Conservation (phyloP, 2,113 vertebrate species). For the Danionella cerebrum region DNA sequence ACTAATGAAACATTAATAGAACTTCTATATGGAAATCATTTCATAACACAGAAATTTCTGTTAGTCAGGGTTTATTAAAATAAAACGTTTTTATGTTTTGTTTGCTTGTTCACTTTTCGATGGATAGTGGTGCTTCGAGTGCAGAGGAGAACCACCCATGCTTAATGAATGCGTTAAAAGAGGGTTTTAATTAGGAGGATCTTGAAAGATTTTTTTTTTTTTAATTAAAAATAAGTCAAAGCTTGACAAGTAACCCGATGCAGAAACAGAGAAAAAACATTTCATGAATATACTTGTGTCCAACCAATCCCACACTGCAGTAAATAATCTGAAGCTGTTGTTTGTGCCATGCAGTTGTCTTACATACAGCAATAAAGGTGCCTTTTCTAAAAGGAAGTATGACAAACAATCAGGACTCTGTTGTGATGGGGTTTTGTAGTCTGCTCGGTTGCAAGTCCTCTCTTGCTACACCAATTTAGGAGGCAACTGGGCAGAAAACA, state of each 20-base stretch:
- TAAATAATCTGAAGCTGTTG: too few relatives aligned
- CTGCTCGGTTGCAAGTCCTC: background rate
- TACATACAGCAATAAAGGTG: background rate
- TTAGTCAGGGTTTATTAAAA: too few relatives aligned
- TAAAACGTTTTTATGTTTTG: too few relatives aligned
- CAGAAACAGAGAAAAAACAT: background rate
- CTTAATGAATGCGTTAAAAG: slow-evolving; percentile 23
- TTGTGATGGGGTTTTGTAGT: background rate
- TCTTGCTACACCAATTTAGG: background rate
- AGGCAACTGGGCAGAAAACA: background rate
- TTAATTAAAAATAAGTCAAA: slow-evolving; percentile 23
- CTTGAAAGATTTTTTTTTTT: slow-evolving; percentile 7
- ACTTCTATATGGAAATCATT: too few relatives aligned
- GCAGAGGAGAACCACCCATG: background rate
- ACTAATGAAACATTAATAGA: too few relatives aligned
- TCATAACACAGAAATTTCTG: too few relatives aligned
- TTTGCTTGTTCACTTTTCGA: too few relatives aligned
- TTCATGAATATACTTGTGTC: slow-evolving; percentile 3
- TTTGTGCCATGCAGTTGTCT: background rate
- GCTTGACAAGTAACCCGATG: slow-evolving; percentile 14
- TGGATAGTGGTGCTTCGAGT: too few relatives aligned
- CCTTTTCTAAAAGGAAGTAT: background rate
- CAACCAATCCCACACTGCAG: too few relatives aligned
- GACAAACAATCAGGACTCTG: background rate
- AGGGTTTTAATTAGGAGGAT: slow-evolving; percentile 8